Base-by-base conservation (phyloP, 2,888 invertebrate species). In the Adelphocoris suturalis region DNA sequence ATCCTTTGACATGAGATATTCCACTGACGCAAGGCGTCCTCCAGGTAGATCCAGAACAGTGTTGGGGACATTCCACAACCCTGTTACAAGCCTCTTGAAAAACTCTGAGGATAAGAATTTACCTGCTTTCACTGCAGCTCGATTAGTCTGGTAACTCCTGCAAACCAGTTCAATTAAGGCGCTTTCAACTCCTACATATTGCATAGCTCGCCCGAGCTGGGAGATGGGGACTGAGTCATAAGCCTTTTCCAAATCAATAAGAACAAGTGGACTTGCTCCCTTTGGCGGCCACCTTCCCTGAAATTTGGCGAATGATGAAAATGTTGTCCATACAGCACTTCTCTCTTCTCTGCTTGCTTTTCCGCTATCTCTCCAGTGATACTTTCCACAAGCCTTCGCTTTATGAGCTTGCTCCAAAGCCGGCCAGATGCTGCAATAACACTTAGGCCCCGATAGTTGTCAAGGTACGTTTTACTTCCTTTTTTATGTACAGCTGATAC, bases 271-370 rank as follows among this genome's bases (percentile, higher is more conserved):
- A 16, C 57, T 9, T 16, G 14, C 16, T 9, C 16, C 57, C 57
- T 16, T 57, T 57, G 4, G 57, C 57, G 16, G 16, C 57, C 16
- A 57, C 12, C 16, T 76, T 76, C 16, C 27, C 76, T 11, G 76
- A 76, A 23, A 76, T 76, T 5, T 76, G 76, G 27, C 76, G 12
- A 11, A 76, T 16, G 9, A 76, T 76, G 27, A 76, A 76, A 23
- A 23, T 11, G 27, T 76, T 76, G 27, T 76, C 76, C 76, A 76
- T 23, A 76, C 76, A 76, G 76, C 23, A 76, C 16, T 76, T 76
- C 11, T 37, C 23, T 27, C 3, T 11, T 3, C 23, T 76, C 16
- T 12, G 27, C 27, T 16, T 68, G 68, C 68, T 68, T 9, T 23
- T 68, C 68, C n/a, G 19, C 23, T 3, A 37, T 76, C 76, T 27